Evolutionary conservation across 92 coral and sea anemone genomes (phyloP).

Genomic region (Micromussa lordhowensis): DNA sequence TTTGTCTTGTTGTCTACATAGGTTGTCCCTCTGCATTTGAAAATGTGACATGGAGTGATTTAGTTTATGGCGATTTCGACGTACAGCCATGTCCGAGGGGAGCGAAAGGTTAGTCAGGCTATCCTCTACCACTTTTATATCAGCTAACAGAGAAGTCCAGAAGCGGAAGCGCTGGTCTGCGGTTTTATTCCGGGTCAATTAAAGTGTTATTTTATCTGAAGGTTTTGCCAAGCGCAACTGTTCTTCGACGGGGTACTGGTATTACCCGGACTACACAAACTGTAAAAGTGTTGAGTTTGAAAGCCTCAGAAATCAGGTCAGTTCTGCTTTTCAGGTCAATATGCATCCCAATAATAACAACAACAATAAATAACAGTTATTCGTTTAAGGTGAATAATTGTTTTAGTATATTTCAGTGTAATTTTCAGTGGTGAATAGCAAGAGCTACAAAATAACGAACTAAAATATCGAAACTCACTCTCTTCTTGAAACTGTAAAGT

Average conservation of each 20-base stretch:
- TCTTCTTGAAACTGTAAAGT: too few relatives aligned
- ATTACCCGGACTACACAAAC: slow-evolving; percentile 73
- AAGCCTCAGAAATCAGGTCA: slow-evolving; percentile 45
- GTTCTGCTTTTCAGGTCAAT: neutral
- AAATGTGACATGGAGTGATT: slow-evolving; percentile 74
- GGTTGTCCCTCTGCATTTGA: slow-evolving; percentile 65
- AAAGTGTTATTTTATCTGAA: neutral
- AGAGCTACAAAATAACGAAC: too few relatives aligned
- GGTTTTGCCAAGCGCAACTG: slow-evolving; percentile 77
- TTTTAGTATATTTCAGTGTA: too few relatives aligned
- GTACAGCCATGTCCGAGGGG: slow-evolving; percentile 65
- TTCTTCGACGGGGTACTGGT: slow-evolving; percentile 50
- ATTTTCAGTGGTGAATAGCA: too few relatives aligned
- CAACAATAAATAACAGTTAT: neutral
- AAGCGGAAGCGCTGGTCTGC: neutral
- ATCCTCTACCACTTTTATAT: too few relatives aligned
- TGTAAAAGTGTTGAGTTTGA: slow-evolving; percentile 61
- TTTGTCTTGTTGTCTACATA: neutral
- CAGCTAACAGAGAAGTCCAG: neutral
- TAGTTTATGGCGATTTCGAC: slow-evolving; percentile 30
- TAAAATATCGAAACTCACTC: too few relatives aligned
- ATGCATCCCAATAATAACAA: neutral
- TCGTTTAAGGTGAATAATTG: too few relatives aligned
- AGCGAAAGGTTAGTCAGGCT: slow-evolving; percentile 55
- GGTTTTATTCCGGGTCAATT: neutral